A percentile compares a stretch with the other conserved stretches of the same genome.
These are phyloP conservation scores for Myanophis thanlyinensis DNA, from an alignment of 2,113 vertebrate genomes.

Conservation along the genomic window DNA sequence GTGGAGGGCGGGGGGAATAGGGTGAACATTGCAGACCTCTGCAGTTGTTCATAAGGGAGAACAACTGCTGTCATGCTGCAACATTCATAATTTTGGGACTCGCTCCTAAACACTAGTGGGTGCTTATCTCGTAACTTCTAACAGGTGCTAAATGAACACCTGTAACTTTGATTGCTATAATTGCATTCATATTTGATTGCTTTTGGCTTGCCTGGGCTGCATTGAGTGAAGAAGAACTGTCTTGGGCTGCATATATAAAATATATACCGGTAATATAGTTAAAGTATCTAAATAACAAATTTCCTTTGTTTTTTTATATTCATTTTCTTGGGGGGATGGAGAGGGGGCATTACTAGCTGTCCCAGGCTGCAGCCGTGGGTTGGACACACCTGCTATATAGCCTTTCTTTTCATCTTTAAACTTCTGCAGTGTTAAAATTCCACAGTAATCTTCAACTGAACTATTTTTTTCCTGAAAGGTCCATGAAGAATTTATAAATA, in stretches of 20 bases:
- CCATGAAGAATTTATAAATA: constrained; percentile 93
- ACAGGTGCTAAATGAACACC: too few relatives aligned
- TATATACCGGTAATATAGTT: background rate
- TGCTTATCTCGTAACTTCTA: too few relatives aligned
- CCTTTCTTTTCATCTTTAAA: background rate
- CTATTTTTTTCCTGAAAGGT: constrained; percentile 72
- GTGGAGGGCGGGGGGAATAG: too few relatives aligned
- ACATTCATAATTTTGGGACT: too few relatives aligned
- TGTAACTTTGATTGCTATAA: background rate
- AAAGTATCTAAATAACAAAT: background rate
- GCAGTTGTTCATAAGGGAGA: too few relatives aligned
- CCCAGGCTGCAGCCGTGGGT: background rate
- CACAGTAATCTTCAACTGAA: background rate
- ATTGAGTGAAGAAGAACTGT: background rate
- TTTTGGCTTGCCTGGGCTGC: background rate
- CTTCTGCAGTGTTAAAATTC: background rate
- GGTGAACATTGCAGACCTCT: too few relatives aligned
- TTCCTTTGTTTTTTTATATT: background rate
- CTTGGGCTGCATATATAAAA: background rate
- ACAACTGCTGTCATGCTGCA: too few relatives aligned
- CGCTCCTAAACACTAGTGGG: too few relatives aligned
- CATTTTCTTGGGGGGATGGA: too few relatives aligned
- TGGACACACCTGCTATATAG: background rate
- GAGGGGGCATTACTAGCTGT: too few relatives aligned
- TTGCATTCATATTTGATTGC: too few relatives aligned